Percentiles rank a stretch among this genome's conserved stretches.
These are phyloP conservation scores for Acanthiza pusilla DNA, from an alignment of 2,797 vertebrate genomes.

Conservation along the genomic window DNA sequence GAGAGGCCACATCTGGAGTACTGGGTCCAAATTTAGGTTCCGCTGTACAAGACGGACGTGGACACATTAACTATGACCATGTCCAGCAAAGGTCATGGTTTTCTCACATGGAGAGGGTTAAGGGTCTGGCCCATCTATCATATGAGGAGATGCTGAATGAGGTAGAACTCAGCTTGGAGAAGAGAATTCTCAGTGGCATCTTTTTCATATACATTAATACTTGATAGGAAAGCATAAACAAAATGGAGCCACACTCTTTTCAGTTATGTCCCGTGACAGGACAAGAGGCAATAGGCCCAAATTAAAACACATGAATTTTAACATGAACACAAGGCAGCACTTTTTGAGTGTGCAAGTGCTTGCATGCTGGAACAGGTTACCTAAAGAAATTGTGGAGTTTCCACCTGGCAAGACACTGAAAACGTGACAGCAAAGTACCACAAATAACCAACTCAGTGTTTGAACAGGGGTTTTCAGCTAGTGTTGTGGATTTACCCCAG, in stretches of 20 bases:
- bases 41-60: too few relatives aligned
- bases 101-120: neutral
- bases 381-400: neutral
- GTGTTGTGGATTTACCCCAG: neutral
- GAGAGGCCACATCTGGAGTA: neutral
- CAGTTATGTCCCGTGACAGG: neutral
- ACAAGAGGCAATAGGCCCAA: neutral
- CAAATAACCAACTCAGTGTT: neutral
- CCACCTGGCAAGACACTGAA: neutral
- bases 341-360: neutral
- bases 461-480: neutral
- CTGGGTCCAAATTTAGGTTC: neutral
- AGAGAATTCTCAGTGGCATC: neutral
- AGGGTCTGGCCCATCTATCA: neutral
- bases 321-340: neutral
- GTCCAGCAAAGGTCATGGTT: neutral
- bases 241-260: neutral
- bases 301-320: neutral
- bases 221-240: neutral
- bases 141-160: neutral
- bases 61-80: neutral
- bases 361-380: neutral
- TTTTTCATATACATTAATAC: neutral
- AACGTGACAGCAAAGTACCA: neutral
- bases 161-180: neutral